A percentile compares a stretch with the other conserved stretches of the same genome.
phyloP scores from a whole-genome alignment of 2,888 invertebrate species.

The Ellobium chinense region DNA sequence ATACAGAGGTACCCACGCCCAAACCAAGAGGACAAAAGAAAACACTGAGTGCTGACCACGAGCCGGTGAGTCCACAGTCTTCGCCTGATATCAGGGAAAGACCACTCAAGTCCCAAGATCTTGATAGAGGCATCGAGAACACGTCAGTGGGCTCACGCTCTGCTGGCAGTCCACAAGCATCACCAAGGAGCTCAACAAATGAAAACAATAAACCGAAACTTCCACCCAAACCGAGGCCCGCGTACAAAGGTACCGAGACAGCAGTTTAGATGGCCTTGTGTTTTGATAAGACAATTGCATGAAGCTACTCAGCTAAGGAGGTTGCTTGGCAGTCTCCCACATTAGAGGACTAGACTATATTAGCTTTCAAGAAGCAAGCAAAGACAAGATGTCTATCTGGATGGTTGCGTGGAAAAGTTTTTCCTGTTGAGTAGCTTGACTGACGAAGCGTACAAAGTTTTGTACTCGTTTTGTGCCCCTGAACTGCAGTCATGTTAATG shows the following conservation, averaged over 20 bases:
- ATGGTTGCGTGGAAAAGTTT: too few relatives aligned
- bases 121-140: not conserved
- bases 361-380: too few relatives aligned
- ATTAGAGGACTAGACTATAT: too few relatives aligned
- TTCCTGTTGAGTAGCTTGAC: too few relatives aligned
- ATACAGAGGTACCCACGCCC: not conserved
- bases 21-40: not conserved
- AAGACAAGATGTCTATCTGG: too few relatives aligned
- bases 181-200: not conserved
- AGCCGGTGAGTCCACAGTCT: not conserved
- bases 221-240: slow-evolving; percentile 4
- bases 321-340: too few relatives aligned
- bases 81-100: not conserved
- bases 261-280: slow-evolving; percentile 6
- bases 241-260: slow-evolving; percentile 1
- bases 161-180: not conserved
- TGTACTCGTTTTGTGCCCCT: too few relatives aligned
- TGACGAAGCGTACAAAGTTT: too few relatives aligned
- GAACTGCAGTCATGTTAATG: too few relatives aligned
- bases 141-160: not conserved
- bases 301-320: too few relatives aligned
- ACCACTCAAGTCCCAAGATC: not conserved
- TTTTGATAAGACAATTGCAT: too few relatives aligned
- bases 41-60: not conserved
- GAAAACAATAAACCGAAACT: not conserved